These are phyloP conservation scores for Hydraecia micacea DNA, from an alignment of 2,888 invertebrate species.

Conservation along the genomic window DNA sequence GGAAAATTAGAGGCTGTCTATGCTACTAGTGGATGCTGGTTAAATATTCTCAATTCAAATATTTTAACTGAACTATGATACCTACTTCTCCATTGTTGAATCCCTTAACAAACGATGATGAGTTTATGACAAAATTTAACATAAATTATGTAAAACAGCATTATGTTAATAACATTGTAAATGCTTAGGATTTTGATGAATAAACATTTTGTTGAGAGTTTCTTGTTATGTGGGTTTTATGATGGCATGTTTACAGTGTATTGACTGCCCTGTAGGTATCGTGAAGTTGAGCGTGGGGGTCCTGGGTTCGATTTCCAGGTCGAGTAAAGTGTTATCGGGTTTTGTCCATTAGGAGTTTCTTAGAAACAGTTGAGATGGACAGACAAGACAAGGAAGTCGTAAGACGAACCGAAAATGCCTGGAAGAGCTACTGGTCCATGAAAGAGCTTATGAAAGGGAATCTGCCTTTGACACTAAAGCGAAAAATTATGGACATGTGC, in stretches of 20 bases:
- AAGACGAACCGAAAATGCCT: too few relatives aligned
- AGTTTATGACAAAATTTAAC: constrained; percentile 42
- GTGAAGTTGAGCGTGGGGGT: background rate
- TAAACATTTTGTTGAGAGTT: constrained; percentile 50
- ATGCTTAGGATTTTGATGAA: constrained; percentile 49
- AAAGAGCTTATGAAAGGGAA: too few relatives aligned
- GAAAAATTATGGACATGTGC: too few relatives aligned
- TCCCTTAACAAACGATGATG: constrained; percentile 23
- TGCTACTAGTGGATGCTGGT: background rate
- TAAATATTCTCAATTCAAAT: background rate
- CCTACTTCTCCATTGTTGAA: background rate
- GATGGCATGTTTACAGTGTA: background rate
- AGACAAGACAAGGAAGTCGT: too few relatives aligned
- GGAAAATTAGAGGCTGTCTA: too few relatives aligned
- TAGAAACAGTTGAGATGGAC: too few relatives aligned
- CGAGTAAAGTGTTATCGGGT: background rate
- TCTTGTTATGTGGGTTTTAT: constrained; percentile 1
- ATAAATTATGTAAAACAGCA: constrained; percentile 49
- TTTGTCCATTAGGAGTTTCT: too few relatives aligned
- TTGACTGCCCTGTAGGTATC: background rate
- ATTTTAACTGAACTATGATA: background rate
- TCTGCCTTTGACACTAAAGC: too few relatives aligned
- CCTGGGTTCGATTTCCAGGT: background rate
- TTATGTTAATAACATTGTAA: constrained; percentile 49
- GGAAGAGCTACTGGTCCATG: too few relatives aligned